Evolutionary conservation across 2,113 vertebrate species (phyloP), one percentile per base, ranked within the genome.

Genomic region (Synodontis membranacea): DNA sequence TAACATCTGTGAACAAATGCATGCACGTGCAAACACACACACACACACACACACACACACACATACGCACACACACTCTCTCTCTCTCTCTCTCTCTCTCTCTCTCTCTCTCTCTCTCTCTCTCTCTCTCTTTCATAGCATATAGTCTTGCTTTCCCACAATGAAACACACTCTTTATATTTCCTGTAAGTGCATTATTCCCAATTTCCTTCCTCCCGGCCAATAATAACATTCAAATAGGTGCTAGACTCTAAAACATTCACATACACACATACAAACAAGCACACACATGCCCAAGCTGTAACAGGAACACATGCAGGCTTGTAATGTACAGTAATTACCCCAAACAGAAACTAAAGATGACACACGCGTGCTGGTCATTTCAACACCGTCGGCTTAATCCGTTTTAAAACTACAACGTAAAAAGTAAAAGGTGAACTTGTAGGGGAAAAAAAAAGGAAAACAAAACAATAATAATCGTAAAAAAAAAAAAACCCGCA

Each of bases 301-400:
- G 46, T 64, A 68, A 82, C 56, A 54, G 44, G 50, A 25, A 82
- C 82, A 85, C 70, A 84, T 56, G 58, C 58, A 79, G 28, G 80
- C 37, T 74, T 74, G 85, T 79, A 86, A 82, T 82, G 80, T 80
- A 68, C 42, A 72, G 75, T 82, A 80, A 86, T 89, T 86, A 88
- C 74, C 80, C 46, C 54, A 84, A 81, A 88, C 82, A 88, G 46
- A 86, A 87, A 86, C 50, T 72, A 19, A 75, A 89, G 64, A 81
- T 75, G 52, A 79, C 84, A 84, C 84, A 80, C 82, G 80, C 80
- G 68, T 72, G 82, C 83, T 23, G 68, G 68, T 39, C 31, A 60
- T 91, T 91, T 86, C 89, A 87, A 89, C 90, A 90, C 44, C 19
- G 7, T 28, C 28, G 64, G n/a, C 19, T 80, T 88, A 91, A 90